A percentile compares a stretch with the other conserved stretches of the same genome.
Conservation (phyloP, 2,797 vertebrate genomes). For the Anableps anableps region DNA sequence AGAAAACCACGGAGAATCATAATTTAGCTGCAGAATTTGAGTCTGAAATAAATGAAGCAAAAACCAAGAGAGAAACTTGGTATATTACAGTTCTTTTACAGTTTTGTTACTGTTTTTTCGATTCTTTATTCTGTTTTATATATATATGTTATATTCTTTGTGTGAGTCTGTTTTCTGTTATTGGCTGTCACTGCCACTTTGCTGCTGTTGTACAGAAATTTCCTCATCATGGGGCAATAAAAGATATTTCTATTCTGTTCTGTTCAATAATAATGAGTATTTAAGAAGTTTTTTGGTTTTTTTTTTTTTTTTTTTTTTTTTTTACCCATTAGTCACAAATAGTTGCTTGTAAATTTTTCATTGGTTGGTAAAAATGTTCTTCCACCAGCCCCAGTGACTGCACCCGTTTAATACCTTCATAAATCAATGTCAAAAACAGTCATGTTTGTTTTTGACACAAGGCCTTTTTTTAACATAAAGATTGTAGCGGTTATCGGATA, state of each 20-base stretch:
- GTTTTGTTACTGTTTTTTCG: too few species aligned
- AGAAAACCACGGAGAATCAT: neutral
- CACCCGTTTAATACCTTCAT: neutral
- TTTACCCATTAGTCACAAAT: neutral
- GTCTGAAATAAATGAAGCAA: slow-evolving; percentile 2
- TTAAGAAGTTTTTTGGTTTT: too few species aligned
- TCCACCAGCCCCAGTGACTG: neutral
- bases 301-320: too few species aligned
- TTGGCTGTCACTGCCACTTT: too few species aligned
- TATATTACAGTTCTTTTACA: too few species aligned
- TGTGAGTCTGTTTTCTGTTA: too few species aligned
- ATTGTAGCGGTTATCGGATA: slow-evolving; percentile 55
- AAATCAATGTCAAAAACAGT: neutral
- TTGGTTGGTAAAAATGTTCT: neutral
- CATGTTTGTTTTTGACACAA: slow-evolving; percentile 46
- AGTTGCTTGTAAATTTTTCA: neutral
- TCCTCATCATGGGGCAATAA: too few species aligned
- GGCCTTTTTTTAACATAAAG: slow-evolving; percentile 57
- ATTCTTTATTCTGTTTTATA: too few species aligned
- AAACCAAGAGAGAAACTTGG: neutral
- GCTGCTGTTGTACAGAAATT: too few species aligned
- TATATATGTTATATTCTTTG: too few species aligned
- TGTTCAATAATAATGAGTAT: too few species aligned
- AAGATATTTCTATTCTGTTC: too few species aligned
- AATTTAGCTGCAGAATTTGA: neutral